These are phyloP conservation scores for Taenioides sp. DNA, from an alignment of 2,797 vertebrate genomes.

Conservation along the genomic window DNA sequence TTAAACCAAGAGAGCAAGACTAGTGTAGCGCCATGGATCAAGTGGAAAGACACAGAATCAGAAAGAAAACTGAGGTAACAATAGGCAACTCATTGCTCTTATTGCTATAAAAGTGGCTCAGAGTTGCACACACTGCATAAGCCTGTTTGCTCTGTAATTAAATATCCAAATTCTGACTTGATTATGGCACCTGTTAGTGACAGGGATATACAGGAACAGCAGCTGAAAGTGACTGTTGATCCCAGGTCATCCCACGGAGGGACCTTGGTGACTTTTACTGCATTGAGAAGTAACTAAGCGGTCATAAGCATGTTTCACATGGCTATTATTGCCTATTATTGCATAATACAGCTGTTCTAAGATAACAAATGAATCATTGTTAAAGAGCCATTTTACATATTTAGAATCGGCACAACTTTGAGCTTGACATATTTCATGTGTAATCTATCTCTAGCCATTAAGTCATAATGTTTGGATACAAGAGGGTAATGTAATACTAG, in stretches of 20 bases:
- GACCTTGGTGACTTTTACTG: not conserved
- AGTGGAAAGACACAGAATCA: not conserved
- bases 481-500: not conserved
- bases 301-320: no score
- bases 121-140: not conserved
- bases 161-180: not conserved
- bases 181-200: not conserved
- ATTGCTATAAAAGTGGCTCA: not conserved
- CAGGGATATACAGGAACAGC: not conserved
- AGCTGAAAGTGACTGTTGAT: not conserved
- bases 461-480: not conserved
- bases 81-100: not conserved
- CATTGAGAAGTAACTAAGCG: no score
- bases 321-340: not conserved
- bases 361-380: not conserved
- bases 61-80: slow-evolving; percentile 5
- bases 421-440: not conserved
- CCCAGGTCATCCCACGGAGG: not conserved
- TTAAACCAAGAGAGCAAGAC: not conserved
- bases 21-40: not conserved
- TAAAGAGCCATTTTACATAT: not conserved
- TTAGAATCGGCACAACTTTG: not conserved
- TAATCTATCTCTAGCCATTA: not conserved
- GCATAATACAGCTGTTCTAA: not conserved
- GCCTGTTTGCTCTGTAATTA: not conserved